A percentile compares a stretch with the other conserved stretches of the same genome.
Evolutionary conservation across 53 echinoderm and acorn worm species (phyloP).

Genomic region (Mesocentrotus franciscanus): DNA sequence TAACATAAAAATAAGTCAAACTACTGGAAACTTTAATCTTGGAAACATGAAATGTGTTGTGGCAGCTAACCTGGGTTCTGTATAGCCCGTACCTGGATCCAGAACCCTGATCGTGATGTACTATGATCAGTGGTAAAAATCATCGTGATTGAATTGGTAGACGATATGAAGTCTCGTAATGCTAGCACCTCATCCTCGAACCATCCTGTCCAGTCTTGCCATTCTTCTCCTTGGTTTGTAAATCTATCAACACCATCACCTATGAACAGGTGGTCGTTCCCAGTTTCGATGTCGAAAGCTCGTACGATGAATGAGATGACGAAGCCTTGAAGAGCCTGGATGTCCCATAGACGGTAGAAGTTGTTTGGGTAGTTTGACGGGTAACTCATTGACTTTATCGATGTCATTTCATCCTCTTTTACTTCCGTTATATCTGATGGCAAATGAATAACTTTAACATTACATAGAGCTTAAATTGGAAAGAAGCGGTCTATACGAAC

Average conservation of each 20-base stretch:
- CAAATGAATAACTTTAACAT: not conserved
- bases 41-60: too few relatives aligned
- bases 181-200: not conserved
- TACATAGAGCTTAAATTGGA: too few relatives aligned
- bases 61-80: too few relatives aligned
- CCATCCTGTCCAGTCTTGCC: conserved; percentile 32
- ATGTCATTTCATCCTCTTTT: not conserved
- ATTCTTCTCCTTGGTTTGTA: not conserved
- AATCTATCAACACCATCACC: conserved; percentile 8
- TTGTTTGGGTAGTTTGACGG: conserved; percentile 35
- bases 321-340: not conserved
- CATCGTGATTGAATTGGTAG: not conserved
- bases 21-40: too few relatives aligned
- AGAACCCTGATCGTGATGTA: not conserved
- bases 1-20: too few relatives aligned
- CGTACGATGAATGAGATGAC: conserved; percentile 8
- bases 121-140: not conserved
- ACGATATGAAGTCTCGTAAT: not conserved
- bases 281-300: not conserved
- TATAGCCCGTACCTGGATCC: not conserved
- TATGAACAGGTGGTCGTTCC: conserved; percentile 11
- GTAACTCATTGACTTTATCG: not conserved
- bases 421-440: not conserved
- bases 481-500: too few relatives aligned
- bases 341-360: conserved; percentile 11